A percentile compares a stretch with the other conserved stretches of the same genome.
Conservation (phyloP, 2,797 vertebrate species). For the Decapterus maruadsi region DNA sequence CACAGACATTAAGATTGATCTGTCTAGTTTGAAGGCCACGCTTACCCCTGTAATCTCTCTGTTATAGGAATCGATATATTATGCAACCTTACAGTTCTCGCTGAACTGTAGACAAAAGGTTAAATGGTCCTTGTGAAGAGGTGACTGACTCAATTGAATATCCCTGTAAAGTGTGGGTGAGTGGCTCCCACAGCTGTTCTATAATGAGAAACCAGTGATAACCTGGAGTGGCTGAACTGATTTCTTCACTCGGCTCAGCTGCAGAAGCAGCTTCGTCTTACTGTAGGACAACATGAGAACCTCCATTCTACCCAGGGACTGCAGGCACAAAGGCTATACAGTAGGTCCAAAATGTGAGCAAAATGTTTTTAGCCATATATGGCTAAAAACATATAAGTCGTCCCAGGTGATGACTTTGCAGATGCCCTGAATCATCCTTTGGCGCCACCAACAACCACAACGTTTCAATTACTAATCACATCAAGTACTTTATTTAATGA, state of each 20-base stretch:
- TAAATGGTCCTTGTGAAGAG: conserved; percentile 16
- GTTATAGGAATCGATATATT: conserved; percentile 11
- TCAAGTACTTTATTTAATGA: too few species aligned
- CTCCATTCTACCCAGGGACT: background rate
- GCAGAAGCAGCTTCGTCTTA: background rate
- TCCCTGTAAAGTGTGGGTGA: conserved; percentile 27
- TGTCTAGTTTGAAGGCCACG: background rate
- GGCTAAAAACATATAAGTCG: too few species aligned
- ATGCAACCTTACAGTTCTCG: conserved; percentile 19
- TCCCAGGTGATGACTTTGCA: too few species aligned
- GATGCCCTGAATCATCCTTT: too few species aligned
- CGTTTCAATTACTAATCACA: too few species aligned
- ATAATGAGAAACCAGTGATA: conserved; percentile 39
- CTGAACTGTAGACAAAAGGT: conserved; percentile 31
- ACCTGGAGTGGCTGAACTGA: background rate
- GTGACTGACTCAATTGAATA: conserved; percentile 24
- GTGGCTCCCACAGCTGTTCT: background rate
- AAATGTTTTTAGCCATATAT: too few species aligned
- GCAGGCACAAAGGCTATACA: background rate
- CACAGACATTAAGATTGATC: too few species aligned
- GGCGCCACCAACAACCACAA: too few species aligned
- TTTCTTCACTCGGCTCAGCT: conserved; percentile 11
- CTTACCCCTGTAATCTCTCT: conserved; percentile 14
- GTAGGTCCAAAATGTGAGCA: background rate
- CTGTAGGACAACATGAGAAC: background rate